phyloP scores from a whole-genome alignment of 53 echinoderm and acorn worm genomes.

The Paracentrotus lividus region DNA sequence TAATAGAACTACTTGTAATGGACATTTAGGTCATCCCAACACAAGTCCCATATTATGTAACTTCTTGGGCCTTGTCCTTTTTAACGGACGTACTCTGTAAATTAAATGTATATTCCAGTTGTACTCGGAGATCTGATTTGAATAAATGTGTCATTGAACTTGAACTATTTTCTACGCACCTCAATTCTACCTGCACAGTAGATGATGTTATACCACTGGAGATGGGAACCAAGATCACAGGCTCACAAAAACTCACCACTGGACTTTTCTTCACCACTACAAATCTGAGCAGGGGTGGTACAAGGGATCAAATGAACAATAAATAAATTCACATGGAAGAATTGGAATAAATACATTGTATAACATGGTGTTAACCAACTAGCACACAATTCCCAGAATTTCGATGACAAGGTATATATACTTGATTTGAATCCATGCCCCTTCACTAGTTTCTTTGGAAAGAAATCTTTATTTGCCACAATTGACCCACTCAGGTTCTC shows the following conservation, averaged over 20 bases:
- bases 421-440: too few species aligned
- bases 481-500: too few species aligned
- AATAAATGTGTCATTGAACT: background rate
- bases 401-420: too few species aligned
- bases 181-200: conserved; percentile 76
- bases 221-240: conserved; percentile 82
- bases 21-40: too few species aligned
- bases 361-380: too few species aligned
- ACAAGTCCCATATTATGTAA: too few species aligned
- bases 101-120: background rate
- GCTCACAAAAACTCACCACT: conserved; percentile 88
- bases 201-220: conserved; percentile 70
- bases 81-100: too few species aligned
- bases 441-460: too few species aligned
- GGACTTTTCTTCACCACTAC: conserved; percentile 95
- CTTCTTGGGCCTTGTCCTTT: too few species aligned
- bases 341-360: background rate
- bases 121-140: background rate
- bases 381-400: too few species aligned
- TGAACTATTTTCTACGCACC: conserved; percentile 69
- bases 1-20: too few species aligned
- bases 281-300: conserved; percentile 1
- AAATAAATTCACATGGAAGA: background rate
- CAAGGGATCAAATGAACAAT: background rate
- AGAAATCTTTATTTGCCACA: too few species aligned